Percentiles rank a stretch among this genome's conserved stretches.
phyloP scores from a whole-genome alignment of 2,797 vertebrate genomes.

The Trichosurus vulpecula region DNA sequence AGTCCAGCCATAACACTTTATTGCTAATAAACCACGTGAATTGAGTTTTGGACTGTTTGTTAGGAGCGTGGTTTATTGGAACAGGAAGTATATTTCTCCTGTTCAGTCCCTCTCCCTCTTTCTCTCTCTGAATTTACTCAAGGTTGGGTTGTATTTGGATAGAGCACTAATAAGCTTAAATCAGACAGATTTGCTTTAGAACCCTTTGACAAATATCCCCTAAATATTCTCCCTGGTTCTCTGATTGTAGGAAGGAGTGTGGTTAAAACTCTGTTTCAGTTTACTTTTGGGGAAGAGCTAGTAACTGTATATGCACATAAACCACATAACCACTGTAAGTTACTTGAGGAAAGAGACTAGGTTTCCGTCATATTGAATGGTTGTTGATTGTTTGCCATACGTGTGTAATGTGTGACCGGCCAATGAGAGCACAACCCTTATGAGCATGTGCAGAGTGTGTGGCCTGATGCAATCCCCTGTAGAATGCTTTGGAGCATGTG shows the following conservation, averaged over 20 bases:
- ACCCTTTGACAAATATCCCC: neutral
- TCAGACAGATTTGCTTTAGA: neutral
- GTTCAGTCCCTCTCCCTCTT: neutral
- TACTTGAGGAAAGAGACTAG: neutral
- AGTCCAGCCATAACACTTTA: neutral
- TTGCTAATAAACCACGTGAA: neutral
- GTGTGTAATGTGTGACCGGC: neutral
- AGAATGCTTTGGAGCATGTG: neutral
- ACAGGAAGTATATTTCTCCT: neutral
- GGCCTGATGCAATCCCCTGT: neutral
- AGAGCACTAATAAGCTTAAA: neutral
- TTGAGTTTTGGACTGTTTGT: neutral
- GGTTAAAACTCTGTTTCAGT: neutral
- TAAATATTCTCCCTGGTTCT: neutral
- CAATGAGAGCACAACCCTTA: neutral
- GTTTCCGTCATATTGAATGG: neutral
- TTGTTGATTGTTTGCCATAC: neutral
- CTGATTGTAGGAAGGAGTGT: neutral
- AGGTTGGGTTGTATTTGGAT: neutral
- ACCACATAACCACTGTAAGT: neutral
- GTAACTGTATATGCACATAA: neutral
- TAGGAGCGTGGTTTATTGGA: neutral
- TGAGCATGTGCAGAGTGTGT: neutral
- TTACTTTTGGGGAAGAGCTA: neutral
- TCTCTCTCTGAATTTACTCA: conserved; percentile 2